phyloP scores from a whole-genome alignment of 1,140 invertebrate species.

The Patella vulgata region DNA sequence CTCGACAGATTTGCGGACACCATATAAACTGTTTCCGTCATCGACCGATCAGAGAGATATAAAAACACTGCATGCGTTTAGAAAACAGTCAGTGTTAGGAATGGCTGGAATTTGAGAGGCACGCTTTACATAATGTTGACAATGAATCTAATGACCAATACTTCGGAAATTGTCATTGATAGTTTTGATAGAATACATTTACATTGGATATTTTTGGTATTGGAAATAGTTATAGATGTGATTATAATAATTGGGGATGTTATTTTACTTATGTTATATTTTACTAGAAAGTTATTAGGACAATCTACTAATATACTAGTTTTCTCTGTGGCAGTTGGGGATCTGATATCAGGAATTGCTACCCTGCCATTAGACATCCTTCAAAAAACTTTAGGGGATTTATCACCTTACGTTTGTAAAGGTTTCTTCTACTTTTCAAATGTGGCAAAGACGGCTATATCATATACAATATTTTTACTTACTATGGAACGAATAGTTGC shows the following conservation, averaged over 20 bases:
- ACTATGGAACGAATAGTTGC: constrained; percentile 40
- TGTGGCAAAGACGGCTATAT: constrained; percentile 46
- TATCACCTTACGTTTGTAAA: constrained; percentile 43
- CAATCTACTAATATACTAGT: constrained; percentile 53
- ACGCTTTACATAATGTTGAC: no score
- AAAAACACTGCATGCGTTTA: no score
- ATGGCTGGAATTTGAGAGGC: no score
- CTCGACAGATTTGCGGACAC: no score
- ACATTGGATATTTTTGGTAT: constrained; percentile 32
- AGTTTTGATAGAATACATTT: constrained; percentile 15
- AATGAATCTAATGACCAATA: no score
- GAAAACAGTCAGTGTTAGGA: no score
- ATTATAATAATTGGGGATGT: constrained; percentile 37
- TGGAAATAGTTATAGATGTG: constrained; percentile 25
- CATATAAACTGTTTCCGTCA: no score
- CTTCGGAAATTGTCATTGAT: no score
- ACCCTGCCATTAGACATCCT: constrained; percentile 42
- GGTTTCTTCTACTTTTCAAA: constrained; percentile 40
- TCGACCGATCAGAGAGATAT: no score
- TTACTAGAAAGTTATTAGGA: constrained; percentile 45
- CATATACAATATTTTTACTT: constrained; percentile 43
- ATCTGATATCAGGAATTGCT: constrained; percentile 39
- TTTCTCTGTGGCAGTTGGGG: constrained; percentile 47
- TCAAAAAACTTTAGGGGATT: constrained; percentile 25
- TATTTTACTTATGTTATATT: constrained; percentile 37